These are phyloP conservation scores for Lasius platythorax DNA, from an alignment of 2,888 invertebrate species.

Conservation along the genomic window DNA sequence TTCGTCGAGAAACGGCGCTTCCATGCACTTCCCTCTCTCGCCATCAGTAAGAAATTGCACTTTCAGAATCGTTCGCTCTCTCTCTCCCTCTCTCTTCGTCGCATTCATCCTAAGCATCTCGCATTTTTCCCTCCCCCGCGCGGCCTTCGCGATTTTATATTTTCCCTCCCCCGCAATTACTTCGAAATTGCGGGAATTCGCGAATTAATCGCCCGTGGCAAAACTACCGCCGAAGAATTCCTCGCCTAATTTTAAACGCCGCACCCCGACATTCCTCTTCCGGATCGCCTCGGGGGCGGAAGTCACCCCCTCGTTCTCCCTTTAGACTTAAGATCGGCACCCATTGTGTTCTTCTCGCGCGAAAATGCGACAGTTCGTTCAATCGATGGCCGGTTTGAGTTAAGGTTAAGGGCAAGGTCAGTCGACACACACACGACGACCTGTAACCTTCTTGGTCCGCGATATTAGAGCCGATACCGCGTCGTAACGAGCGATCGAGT, in stretches of 20 bases:
- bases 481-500: constrained; percentile 35
- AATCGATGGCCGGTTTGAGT: constrained; percentile 21
- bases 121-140: background rate
- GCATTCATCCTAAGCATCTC: background rate
- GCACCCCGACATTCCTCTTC: background rate
- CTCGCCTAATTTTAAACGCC: constrained; percentile 49
- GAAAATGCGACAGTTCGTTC: constrained; percentile 50
- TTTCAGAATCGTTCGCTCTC: constrained; percentile 31
- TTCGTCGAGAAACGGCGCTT: background rate
- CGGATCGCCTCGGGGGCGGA: background rate
- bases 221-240: constrained; percentile 51
- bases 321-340: constrained; percentile 15
- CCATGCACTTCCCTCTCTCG: background rate
- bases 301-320: background rate
- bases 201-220: constrained; percentile 49
- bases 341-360: constrained; percentile 25
- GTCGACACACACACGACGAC: constrained; percentile 21
- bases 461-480: constrained; percentile 37
- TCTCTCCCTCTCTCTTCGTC: background rate
- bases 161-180: background rate
- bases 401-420: constrained; percentile 26
- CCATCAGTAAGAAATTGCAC: constrained; percentile 26
- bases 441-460: constrained; percentile 23
- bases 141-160: constrained; percentile 25
- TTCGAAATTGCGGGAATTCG: constrained; percentile 10